phyloP scores from a whole-genome alignment of 2,888 invertebrate species.

The Stenotaenia linearis region DNA sequence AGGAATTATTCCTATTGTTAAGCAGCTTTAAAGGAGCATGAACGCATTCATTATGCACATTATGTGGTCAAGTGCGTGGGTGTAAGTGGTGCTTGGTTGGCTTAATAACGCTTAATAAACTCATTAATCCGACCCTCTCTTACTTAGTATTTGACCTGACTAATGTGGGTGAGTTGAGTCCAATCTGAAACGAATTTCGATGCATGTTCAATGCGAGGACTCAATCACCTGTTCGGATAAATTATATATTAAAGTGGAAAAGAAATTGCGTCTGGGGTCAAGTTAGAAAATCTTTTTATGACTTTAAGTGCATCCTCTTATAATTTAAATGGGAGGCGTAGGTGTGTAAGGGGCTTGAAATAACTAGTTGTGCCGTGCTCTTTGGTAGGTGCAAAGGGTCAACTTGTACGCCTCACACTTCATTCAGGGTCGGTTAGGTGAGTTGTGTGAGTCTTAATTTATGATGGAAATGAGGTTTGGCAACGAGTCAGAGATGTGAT shows the following conservation, averaged over 20 bases:
- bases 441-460: slow-evolving; percentile 14
- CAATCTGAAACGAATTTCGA: background rate
- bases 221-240: slow-evolving; percentile 7
- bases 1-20: slow-evolving; percentile 1
- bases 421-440: slow-evolving; percentile 1
- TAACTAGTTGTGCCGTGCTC: background rate
- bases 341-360: background rate
- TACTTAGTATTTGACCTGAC: background rate
- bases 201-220: slow-evolving; percentile 1
- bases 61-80: slow-evolving; percentile 20
- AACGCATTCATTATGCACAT: slow-evolving; percentile 16
- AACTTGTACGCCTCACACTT: background rate
- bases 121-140: slow-evolving; percentile 17
- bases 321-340: background rate
- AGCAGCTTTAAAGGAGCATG: slow-evolving; percentile 7
- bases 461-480: background rate
- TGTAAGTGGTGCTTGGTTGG: slow-evolving; percentile 12
- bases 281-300: slow-evolving; percentile 2
- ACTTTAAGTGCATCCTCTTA: background rate
- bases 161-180: background rate
- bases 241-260: background rate
- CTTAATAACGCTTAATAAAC: slow-evolving; percentile 19
- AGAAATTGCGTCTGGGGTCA: background rate
- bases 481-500: background rate
- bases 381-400: background rate